These are phyloP conservation scores for Triplophysa dalaica DNA, from an alignment of 2,113 vertebrate species.

Conservation along the genomic window DNA sequence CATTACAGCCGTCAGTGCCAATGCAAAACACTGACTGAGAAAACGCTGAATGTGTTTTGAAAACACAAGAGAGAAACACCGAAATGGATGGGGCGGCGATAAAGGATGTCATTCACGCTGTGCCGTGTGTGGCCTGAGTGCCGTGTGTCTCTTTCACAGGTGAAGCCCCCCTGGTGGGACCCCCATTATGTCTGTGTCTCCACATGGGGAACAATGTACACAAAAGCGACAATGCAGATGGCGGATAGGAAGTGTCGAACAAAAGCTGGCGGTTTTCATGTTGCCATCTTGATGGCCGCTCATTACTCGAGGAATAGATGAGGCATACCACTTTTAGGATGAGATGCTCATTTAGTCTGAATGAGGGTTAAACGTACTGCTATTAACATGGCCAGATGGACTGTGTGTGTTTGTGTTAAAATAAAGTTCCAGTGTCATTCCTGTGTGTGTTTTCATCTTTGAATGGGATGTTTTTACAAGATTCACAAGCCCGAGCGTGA, in stretches of 20 bases:
- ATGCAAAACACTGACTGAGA: constrained; percentile 30
- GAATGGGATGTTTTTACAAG: no score
- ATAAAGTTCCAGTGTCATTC: no score
- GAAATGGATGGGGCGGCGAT: constrained; percentile 43
- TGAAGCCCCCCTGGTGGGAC: constrained; percentile 71
- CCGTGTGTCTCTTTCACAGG: constrained; percentile 77
- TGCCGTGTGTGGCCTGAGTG: constrained; percentile 63
- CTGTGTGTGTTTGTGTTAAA: neutral
- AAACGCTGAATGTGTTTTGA: constrained; percentile 60
- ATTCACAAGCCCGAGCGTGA: no score
- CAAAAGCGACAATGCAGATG: constrained; percentile 75
- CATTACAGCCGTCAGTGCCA: constrained; percentile 46
- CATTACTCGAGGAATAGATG: constrained; percentile 65
- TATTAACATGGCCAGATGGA: constrained; percentile 70
- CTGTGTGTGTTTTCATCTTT: no score
- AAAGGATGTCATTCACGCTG: constrained; percentile 54
- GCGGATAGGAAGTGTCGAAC: constrained; percentile 72
- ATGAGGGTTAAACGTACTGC: constrained; percentile 61
- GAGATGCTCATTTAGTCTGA: constrained; percentile 53
- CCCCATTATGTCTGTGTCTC: constrained; percentile 71
- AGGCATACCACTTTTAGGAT: constrained; percentile 52
- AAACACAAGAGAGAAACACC: constrained; percentile 53
- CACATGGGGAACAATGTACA: constrained; percentile 68
- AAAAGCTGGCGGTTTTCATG: constrained; percentile 67
- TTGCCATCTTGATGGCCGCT: constrained; percentile 68